A percentile compares a stretch with the other conserved stretches of the same genome.
Evolutionary conservation across 2,888 invertebrate species (phyloP).

Genomic region (Zeuzera pyrina): DNA sequence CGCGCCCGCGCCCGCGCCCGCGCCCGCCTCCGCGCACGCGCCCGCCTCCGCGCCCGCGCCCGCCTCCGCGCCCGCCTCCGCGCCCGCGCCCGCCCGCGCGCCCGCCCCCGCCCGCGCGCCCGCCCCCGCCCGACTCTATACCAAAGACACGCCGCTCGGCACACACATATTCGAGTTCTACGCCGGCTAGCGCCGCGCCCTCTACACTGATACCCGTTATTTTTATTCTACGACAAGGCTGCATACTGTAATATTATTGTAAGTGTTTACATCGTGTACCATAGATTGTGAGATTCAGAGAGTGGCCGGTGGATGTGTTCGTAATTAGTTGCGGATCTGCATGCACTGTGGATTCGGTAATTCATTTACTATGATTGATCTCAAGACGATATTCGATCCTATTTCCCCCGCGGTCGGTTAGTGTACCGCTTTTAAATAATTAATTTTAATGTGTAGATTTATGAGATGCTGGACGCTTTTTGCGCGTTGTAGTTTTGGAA

Average conservation of each 20-base stretch:
- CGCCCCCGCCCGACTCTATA: conserved; percentile 22
- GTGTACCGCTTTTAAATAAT: conserved; percentile 49
- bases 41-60: too few species aligned
- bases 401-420: conserved; percentile 51
- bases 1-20: background rate
- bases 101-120: conserved; percentile 1
- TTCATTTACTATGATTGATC: conserved; percentile 64
- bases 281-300: conserved; percentile 21
- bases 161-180: conserved; percentile 18
- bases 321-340: conserved; percentile 40
- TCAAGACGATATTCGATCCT: conserved; percentile 70
- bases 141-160: conserved; percentile 43
- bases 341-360: conserved; percentile 23
- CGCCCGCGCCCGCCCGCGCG: conserved; percentile 41
- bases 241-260: conserved; percentile 16
- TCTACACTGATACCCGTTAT: conserved; percentile 3
- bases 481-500: conserved; percentile 59
- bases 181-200: conserved; percentile 16
- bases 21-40: too few species aligned
- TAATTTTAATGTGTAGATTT: conserved; percentile 53
- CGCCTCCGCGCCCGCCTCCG: too few species aligned
- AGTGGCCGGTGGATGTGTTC: conserved; percentile 35
- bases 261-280: conserved; percentile 16
- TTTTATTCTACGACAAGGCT: conserved; percentile 20
- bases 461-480: conserved; percentile 56